These are phyloP conservation scores for Naja naja DNA, from an alignment of 2,113 vertebrate genomes.

Conservation along the genomic window DNA sequence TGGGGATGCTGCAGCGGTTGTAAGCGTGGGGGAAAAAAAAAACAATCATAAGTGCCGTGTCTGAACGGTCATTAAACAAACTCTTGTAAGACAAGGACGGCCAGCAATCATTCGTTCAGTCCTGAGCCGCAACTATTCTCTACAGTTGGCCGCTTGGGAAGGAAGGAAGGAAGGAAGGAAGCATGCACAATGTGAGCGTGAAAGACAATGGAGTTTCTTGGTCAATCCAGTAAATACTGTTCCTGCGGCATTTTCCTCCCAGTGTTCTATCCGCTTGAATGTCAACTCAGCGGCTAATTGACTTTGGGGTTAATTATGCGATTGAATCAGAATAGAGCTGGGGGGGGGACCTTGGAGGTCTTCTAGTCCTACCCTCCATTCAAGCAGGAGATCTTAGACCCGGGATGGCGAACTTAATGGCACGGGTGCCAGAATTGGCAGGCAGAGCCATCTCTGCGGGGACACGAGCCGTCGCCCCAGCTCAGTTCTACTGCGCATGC, in stretches of 20 bases:
- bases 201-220: neutral
- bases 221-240: neutral
- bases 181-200: neutral
- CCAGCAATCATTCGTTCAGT: neutral
- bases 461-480: too few relatives aligned
- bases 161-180: neutral
- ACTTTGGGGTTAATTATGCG: neutral
- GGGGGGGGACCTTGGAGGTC: too few relatives aligned
- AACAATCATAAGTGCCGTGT: neutral
- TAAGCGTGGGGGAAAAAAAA: neutral
- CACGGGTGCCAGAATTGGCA: too few relatives aligned
- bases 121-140: neutral
- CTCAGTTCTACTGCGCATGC: too few relatives aligned
- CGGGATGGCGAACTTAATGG: too few relatives aligned
- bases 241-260: neutral
- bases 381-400: too few relatives aligned
- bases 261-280: neutral
- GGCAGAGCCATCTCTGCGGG: too few relatives aligned
- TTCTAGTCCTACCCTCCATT: too few relatives aligned
- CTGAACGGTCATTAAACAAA: neutral
- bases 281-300: neutral
- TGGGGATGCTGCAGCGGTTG: neutral
- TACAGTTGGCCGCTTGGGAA: fast-evolving
- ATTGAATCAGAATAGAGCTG: too few relatives aligned
- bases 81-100: neutral